phyloP scores from a whole-genome alignment of 2,113 vertebrate species.

The Macheiramphus alcinus region DNA sequence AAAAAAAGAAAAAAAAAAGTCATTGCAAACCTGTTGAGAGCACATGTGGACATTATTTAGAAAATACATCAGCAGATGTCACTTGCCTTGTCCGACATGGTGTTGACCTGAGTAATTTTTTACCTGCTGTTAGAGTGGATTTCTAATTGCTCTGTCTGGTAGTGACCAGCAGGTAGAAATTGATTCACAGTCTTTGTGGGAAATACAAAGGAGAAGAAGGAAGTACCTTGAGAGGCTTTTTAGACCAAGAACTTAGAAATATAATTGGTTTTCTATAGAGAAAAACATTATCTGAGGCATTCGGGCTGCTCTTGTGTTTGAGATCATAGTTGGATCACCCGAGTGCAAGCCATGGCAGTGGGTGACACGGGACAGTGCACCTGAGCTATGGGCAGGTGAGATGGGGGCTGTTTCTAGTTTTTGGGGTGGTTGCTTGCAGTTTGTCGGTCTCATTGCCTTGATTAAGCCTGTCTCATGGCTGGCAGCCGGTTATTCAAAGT shows the following conservation, averaged over 20 bases:
- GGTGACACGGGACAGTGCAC: background rate
- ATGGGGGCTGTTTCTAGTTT: background rate
- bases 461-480: background rate
- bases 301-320: background rate
- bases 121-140: background rate
- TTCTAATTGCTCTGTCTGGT: background rate
- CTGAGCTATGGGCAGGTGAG: background rate
- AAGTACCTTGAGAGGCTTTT: background rate
- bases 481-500: background rate
- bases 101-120: background rate
- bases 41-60: background rate
- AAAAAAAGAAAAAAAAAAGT: background rate
- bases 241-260: background rate
- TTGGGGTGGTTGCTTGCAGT: background rate
- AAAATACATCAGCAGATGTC: background rate
- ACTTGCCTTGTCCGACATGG: background rate
- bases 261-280: background rate
- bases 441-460: background rate
- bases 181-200: background rate
- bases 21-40: background rate
- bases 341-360: background rate
- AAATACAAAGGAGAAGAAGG: background rate
- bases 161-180: background rate
- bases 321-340: rapidly evolving
- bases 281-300: background rate